phyloP scores from a whole-genome alignment of 2,888 invertebrate species.

The Phoenoteleia sp. region DNA sequence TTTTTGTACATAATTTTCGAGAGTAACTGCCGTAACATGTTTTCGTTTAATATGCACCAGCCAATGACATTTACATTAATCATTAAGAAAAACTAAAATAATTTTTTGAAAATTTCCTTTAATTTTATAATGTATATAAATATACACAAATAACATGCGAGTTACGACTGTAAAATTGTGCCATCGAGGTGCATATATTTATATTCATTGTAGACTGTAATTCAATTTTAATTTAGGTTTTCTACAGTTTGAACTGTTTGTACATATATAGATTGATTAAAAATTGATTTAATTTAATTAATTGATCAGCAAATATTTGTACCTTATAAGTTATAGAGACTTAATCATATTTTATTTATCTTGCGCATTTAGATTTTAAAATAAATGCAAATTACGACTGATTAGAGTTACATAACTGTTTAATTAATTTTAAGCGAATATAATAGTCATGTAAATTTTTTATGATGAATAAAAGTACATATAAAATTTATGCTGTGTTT shows the following conservation, averaged over 20 bases:
- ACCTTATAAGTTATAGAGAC: no score
- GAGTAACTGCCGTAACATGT: neutral
- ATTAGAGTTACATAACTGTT: conserved; percentile 23
- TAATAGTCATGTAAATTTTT: neutral
- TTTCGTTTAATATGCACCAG: conserved; percentile 2
- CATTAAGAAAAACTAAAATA: neutral
- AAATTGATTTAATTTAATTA: neutral
- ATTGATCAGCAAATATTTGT: no score
- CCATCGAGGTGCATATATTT: no score
- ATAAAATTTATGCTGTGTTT: neutral
- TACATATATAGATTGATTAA: no score
- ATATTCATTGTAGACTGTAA: no score
- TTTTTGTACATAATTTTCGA: neutral
- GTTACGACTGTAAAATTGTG: no score
- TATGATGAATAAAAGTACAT: neutral
- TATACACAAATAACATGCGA: no score
- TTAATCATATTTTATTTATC: no score
- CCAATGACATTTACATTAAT: neutral
- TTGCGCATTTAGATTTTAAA: neutral
- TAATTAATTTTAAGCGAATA: neutral
- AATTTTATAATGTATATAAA: no score
- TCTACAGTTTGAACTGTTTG: no score
- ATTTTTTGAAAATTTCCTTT: no score
- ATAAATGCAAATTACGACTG: conserved; percentile 45
- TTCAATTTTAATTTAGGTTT: no score